Evolutionary conservation across 2,888 invertebrate species (phyloP).

Genomic region (Cosmopolites sordidus): DNA sequence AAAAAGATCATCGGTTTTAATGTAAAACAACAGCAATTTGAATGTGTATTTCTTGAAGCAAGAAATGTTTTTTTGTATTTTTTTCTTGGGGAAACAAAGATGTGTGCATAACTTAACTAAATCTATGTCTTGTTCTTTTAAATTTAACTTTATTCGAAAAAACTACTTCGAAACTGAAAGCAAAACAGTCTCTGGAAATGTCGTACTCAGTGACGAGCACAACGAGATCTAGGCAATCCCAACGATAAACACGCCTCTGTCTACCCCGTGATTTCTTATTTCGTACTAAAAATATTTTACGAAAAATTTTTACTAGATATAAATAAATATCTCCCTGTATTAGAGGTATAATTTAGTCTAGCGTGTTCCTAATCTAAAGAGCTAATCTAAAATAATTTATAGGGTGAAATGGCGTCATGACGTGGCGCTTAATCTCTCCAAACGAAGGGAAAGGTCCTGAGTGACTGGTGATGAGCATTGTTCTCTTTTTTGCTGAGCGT

Average conservation of each 20-base stretch:
- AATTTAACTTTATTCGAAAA: too few species aligned
- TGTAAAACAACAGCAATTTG: slow-evolving; percentile 25
- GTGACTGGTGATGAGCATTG: slow-evolving; percentile 38
- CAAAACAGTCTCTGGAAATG: neutral
- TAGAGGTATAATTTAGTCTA: slow-evolving; percentile 21
- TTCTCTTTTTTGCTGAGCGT: slow-evolving; percentile 15
- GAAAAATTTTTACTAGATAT: slow-evolving; percentile 15
- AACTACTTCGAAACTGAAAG: too few species aligned
- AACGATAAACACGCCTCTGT: neutral
- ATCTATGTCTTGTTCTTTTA: too few species aligned
- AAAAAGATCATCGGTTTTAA: slow-evolving; percentile 23
- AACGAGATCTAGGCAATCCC: neutral
- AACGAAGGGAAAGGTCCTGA: slow-evolving; percentile 53
- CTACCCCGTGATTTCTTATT: neutral
- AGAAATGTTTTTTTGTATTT: slow-evolving; percentile 11
- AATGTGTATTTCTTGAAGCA: slow-evolving; percentile 14
- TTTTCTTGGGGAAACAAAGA: neutral
- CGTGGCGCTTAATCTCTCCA: slow-evolving; percentile 53
- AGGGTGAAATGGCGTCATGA: slow-evolving; percentile 51
- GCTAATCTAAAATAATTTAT: slow-evolving; percentile 31
- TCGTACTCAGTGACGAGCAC: neutral
- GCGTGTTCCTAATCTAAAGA: slow-evolving; percentile 11
- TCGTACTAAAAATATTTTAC: slow-evolving; percentile 5
- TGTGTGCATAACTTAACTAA: too few species aligned
- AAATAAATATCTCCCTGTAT: slow-evolving; percentile 26